phyloP scores from a whole-genome alignment of 2,797 vertebrate genomes.

The Acipenser oxyrinchus region DNA sequence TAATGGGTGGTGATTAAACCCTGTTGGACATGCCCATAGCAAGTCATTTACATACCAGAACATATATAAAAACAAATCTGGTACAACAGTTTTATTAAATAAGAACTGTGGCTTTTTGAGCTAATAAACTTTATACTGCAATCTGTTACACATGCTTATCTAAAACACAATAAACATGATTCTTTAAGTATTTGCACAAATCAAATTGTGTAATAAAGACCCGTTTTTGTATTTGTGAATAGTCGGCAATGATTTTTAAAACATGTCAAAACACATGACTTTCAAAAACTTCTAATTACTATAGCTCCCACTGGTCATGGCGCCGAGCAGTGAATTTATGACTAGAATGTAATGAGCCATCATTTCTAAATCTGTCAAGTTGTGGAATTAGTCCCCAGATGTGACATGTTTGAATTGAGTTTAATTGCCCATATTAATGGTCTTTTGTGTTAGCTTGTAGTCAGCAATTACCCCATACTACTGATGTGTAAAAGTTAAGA shows the following conservation, averaged over 20 bases:
- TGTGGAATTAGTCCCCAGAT: conserved; percentile 13
- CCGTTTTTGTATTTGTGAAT: background rate
- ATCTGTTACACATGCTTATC: no score
- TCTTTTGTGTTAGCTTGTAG: conserved; percentile 13
- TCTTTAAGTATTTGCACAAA: no score
- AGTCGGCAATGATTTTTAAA: background rate
- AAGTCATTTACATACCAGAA: no score
- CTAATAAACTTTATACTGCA: no score
- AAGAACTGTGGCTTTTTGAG: no score
- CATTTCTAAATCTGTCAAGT: conserved; percentile 20
- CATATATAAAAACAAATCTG: no score
- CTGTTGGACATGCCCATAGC: no score
- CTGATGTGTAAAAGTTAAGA: conserved; percentile 9
- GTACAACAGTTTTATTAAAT: no score
- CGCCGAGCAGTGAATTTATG: conserved; percentile 17
- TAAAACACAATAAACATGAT: no score
- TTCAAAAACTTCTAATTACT: background rate
- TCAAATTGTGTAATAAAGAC: no score
- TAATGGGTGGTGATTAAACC: no score
- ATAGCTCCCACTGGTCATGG: conserved; percentile 13
- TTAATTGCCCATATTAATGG: conserved; percentile 1
- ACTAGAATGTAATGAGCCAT: background rate
- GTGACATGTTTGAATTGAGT: background rate
- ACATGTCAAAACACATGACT: background rate
- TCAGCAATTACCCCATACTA: conserved; percentile 20